These are phyloP conservation scores for Saimiri boliviensis DNA, from an alignment of 2,113 vertebrate species.

Conservation along the genomic window DNA sequence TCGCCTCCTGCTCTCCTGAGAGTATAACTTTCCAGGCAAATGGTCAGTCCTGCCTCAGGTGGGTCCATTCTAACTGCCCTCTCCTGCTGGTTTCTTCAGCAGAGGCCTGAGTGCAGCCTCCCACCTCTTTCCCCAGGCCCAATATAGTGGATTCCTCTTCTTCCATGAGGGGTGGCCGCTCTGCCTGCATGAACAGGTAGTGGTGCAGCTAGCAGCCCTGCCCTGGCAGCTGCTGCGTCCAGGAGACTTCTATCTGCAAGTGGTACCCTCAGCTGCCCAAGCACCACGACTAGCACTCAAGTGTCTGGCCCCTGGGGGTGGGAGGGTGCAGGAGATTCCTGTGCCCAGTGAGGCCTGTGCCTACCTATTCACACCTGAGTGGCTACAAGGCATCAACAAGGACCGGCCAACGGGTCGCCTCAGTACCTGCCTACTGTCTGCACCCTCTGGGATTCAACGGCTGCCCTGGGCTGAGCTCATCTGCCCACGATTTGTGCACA, in stretches of 20 bases:
- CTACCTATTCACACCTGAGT: constrained; percentile 93
- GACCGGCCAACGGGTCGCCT: constrained; percentile 90
- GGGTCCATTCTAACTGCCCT: background rate
- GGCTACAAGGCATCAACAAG: constrained; percentile 94
- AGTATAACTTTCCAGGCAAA: background rate
- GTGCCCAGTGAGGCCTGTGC: constrained; percentile 90
- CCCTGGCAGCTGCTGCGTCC: constrained; percentile 92
- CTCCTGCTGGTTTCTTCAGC: constrained; percentile 4
- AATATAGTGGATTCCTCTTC: constrained; percentile 94
- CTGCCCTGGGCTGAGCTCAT: constrained; percentile 93
- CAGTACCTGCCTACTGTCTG: constrained; percentile 91
- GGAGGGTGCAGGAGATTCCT: constrained; percentile 90
- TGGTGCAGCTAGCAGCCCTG: constrained; percentile 92
- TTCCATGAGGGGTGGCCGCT: constrained; percentile 95
- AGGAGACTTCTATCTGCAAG: constrained; percentile 95
- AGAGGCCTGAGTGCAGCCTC: constrained; percentile 25
- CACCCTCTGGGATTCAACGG: constrained; percentile 90
- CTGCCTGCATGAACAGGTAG: constrained; percentile 87
- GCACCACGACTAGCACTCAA: constrained; percentile 92
- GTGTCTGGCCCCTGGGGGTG: constrained; percentile 91
- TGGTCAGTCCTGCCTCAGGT: background rate
- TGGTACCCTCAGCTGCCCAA: constrained; percentile 92
- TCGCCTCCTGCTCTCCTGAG: background rate
- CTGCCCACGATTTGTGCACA: constrained; percentile 92
- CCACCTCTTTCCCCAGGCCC: constrained; percentile 84